A percentile compares a stretch with the other conserved stretches of the same genome.
These are phyloP conservation scores for Drosophila novamexicana DNA, from an alignment of 1,140 invertebrate species.

Conservation along the genomic window DNA sequence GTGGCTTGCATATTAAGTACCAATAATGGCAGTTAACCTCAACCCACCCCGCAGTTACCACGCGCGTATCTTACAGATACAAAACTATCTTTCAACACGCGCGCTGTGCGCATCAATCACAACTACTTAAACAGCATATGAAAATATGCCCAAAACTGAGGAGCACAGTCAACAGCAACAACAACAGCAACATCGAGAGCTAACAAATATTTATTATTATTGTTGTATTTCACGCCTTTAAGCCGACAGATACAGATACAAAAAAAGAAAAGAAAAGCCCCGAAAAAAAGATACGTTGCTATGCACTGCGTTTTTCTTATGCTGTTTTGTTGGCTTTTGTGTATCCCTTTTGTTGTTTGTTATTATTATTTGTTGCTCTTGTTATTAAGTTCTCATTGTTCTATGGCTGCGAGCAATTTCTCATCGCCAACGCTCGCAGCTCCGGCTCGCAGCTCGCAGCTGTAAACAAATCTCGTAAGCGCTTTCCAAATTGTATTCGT, in stretches of 20 bases:
- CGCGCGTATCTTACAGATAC: slow-evolving; percentile 67
- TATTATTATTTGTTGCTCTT: slow-evolving; percentile 51
- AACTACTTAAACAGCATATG: slow-evolving; percentile 75
- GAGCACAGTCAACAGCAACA: slow-evolving; percentile 28
- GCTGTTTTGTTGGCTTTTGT: slow-evolving; percentile 26
- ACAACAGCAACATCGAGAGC: slow-evolving; percentile 37
- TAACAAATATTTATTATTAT: slow-evolving; percentile 77
- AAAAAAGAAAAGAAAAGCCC: slow-evolving; percentile 56
- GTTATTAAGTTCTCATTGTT: slow-evolving; percentile 56
- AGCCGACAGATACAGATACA: slow-evolving; percentile 69
- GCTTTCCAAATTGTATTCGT: slow-evolving; percentile 21
- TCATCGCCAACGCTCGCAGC: slow-evolving; percentile 38
- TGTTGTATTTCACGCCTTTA: slow-evolving; percentile 76
- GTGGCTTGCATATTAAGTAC: slow-evolving; percentile 53
- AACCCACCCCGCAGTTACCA: slow-evolving; percentile 7
- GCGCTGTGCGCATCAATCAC: slow-evolving; percentile 70
- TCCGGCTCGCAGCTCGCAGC: slow-evolving; percentile 14
- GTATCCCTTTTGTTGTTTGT: slow-evolving; percentile 38
- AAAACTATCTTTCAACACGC: slow-evolving; percentile 80
- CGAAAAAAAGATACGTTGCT: slow-evolving; percentile 57
- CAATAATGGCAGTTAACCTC: slow-evolving; percentile 39
- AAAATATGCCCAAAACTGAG: slow-evolving; percentile 60
- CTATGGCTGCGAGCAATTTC: slow-evolving; percentile 33
- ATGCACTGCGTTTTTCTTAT: slow-evolving; percentile 46
- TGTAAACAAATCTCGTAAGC: slow-evolving; percentile 11